Percentiles rank a stretch among this genome's conserved stretches.
These are phyloP conservation scores for Lycaon pictus DNA, from an alignment of 2,113 vertebrate species.

Conservation along the genomic window DNA sequence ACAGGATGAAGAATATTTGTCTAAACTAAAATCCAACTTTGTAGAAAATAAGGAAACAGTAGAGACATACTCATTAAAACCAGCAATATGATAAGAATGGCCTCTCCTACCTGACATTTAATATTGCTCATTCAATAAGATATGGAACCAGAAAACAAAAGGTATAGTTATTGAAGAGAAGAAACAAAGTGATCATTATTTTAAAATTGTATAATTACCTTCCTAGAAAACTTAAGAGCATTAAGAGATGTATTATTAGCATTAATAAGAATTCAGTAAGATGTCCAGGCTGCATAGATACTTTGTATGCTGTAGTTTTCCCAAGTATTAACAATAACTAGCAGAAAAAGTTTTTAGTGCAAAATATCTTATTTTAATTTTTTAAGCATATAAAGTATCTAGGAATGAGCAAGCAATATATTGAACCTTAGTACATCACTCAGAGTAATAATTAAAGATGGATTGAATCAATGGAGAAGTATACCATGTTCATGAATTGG, in stretches of 20 bases:
- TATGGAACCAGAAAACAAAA: neutral
- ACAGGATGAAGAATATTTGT: neutral
- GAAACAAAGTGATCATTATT: neutral
- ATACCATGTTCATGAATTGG: neutral
- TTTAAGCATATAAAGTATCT: neutral
- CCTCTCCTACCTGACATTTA: neutral
- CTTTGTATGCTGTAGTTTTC: neutral
- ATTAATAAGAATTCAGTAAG: neutral
- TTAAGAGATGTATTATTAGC: neutral
- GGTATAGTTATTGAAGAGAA: neutral
- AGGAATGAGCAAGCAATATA: slow-evolving; percentile 6
- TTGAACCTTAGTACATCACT: neutral
- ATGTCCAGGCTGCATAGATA: neutral
- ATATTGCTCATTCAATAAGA: neutral
- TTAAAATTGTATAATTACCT: neutral
- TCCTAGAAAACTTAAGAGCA: neutral
- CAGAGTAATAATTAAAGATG: neutral
- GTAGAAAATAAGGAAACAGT: neutral
- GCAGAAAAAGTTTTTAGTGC: neutral
- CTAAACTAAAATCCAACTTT: neutral
- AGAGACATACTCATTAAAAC: neutral
- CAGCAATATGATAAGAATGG: neutral
- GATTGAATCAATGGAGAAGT: neutral
- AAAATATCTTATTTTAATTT: slow-evolving; percentile 8
- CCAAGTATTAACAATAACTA: neutral